These are phyloP conservation scores for Synergus japonicus DNA, from an alignment of 2,888 invertebrate species.

Conservation along the genomic window DNA sequence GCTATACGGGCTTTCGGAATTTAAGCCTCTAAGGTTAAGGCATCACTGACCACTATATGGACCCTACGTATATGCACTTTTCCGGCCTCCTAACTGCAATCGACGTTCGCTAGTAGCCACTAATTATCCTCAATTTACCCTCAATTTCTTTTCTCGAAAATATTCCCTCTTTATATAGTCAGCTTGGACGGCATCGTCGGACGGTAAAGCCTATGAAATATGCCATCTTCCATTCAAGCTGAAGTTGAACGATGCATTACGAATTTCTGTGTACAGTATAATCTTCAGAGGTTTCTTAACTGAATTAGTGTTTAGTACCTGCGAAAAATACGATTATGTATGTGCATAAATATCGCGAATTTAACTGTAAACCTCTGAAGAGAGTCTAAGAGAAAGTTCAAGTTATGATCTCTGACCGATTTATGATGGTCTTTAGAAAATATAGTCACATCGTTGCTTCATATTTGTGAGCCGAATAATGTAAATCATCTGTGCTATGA, in stretches of 20 bases:
- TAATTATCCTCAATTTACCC: conserved; percentile 31
- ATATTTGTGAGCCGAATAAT: neutral
- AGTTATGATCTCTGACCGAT: conserved; percentile 26
- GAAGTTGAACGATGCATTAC: conserved; percentile 34
- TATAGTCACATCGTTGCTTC: neutral
- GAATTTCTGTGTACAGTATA: conserved; percentile 13
- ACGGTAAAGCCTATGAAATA: conserved; percentile 16
- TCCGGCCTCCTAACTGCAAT: conserved; percentile 34
- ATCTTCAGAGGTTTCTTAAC: conserved; percentile 1
- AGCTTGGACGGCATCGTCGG: neutral
- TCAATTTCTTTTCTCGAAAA: conserved; percentile 17
- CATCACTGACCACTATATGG: conserved; percentile 18
- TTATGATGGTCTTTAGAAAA: conserved; percentile 3
- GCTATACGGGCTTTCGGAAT: conserved; percentile 51
- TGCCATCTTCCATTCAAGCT: conserved; percentile 5
- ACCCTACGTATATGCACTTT: conserved; percentile 11
- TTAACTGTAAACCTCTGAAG: neutral
- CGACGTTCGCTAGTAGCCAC: conserved; percentile 15
- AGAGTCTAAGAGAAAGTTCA: conserved; percentile 18
- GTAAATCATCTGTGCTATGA: neutral
- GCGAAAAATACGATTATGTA: conserved; percentile 28
- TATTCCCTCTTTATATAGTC: neutral
- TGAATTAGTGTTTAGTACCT: conserved; percentile 18
- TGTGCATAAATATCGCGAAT: conserved; percentile 29
- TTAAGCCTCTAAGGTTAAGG: conserved; percentile 50